Percentiles rank a stretch among this genome's conserved stretches.
phyloP scores from a whole-genome alignment of 2,113 vertebrate genomes.

The Ciconia maguari region DNA sequence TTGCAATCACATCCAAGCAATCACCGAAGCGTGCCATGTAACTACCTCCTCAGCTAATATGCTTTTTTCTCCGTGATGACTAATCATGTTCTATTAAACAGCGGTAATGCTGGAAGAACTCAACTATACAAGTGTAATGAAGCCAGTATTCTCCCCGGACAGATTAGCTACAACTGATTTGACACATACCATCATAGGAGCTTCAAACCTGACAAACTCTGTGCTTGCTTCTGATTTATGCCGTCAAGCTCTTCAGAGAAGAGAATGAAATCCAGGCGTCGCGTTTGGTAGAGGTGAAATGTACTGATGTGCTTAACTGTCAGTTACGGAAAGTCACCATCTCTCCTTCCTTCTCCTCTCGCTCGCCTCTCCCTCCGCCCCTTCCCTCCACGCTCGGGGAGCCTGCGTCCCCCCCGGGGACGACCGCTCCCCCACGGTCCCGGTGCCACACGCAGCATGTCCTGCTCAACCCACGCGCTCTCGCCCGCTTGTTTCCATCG shows the following conservation, averaged over 20 bases:
- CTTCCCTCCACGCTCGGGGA: background rate
- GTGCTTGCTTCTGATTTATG: conserved; percentile 85
- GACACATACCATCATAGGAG: conserved; percentile 87
- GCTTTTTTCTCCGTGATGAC: conserved; percentile 85
- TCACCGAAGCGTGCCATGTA: conserved; percentile 78
- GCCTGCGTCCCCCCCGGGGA: background rate
- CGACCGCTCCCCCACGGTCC: background rate
- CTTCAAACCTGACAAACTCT: conserved; percentile 87
- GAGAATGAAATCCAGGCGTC: conserved; percentile 70
- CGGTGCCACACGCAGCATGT: background rate
- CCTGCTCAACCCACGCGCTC: background rate
- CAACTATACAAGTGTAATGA: conserved; percentile 85
- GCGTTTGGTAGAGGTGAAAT: conserved; percentile 76
- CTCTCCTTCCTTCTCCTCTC: conserved; percentile 22
- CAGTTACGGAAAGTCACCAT: conserved; percentile 38
- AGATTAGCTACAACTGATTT: conserved; percentile 90
- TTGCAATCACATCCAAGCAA: conserved; percentile 82
- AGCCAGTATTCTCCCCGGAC: conserved; percentile 85
- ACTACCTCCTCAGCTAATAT: conserved; percentile 84
- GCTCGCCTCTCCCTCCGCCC: conserved; percentile 16
- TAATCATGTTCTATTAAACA: conserved; percentile 88
- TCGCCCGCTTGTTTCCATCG: background rate
- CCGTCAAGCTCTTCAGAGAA: conserved; percentile 78
- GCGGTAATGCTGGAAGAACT: conserved; percentile 84
- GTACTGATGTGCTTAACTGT: conserved; percentile 77